These are phyloP conservation scores for Crioceris asparagi DNA, from an alignment of 2,888 invertebrate species.

Conservation along the genomic window DNA sequence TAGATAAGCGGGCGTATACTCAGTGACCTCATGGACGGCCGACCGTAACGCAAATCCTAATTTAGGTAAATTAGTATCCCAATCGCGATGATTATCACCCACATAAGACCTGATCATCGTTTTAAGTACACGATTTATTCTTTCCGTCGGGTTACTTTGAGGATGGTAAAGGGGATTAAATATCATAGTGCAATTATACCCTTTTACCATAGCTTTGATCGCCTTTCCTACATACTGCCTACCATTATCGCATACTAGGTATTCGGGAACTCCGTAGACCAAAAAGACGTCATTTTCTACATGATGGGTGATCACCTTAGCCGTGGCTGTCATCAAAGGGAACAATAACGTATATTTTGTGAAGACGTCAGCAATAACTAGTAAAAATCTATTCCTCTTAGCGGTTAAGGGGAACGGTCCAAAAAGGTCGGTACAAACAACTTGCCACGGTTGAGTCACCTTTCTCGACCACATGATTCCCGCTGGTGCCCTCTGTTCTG, in stretches of 20 bases:
- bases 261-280: slow-evolving; percentile 4
- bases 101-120: slow-evolving; percentile 3
- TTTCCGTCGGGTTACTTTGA: slow-evolving; percentile 2
- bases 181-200: too few relatives aligned
- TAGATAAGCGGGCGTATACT: slow-evolving; percentile 2
- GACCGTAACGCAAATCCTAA: background rate
- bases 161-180: slow-evolving; percentile 1
- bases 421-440: background rate
- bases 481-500: slow-evolving; percentile 6
- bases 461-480: slow-evolving; percentile 8
- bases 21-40: slow-evolving; percentile 2
- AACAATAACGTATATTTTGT: slow-evolving; percentile 4
- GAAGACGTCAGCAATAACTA: slow-evolving; percentile 2
- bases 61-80: slow-evolving; percentile 1
- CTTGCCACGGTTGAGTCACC: slow-evolving; percentile 8
- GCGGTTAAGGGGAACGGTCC: background rate
- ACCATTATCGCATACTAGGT: slow-evolving; percentile 6
- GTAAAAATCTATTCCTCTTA: slow-evolving; percentile 1
- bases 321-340: slow-evolving; percentile 1
- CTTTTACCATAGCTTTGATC: background rate
- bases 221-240: slow-evolving; percentile 1
- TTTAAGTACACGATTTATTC: background rate
- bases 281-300: slow-evolving; percentile 5
- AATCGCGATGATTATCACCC: slow-evolving; percentile 1
- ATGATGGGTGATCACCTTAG: background rate